Conservation (phyloP, 2,113 vertebrate species). For the Tetraodon nigroviridis region DNA sequence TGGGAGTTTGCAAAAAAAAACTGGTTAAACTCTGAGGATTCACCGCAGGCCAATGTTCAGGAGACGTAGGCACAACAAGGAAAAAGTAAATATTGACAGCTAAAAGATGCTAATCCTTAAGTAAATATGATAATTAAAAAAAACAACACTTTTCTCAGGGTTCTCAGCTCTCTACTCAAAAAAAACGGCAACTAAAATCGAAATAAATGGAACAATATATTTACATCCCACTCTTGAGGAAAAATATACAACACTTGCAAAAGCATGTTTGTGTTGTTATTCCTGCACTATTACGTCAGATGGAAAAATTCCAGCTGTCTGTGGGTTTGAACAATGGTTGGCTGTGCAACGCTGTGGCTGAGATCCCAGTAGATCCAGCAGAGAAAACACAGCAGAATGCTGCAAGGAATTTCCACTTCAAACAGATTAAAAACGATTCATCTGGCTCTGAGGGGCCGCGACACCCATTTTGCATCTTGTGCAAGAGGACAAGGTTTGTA, state of each 20-base stretch:
- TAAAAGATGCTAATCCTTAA: not conserved
- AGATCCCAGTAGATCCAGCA: not conserved
- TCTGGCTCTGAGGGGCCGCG: not conserved
- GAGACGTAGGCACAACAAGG: not conserved
- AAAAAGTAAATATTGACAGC: not conserved
- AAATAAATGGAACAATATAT: not conserved
- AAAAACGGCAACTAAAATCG: too few species aligned
- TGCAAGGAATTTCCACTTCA: not conserved
- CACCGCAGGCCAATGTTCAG: not conserved
- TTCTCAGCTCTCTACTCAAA: too few species aligned
- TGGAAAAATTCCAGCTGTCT: conserved; percentile 48
- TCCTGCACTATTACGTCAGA: conserved; percentile 47
- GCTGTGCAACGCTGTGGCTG: conserved; percentile 20
- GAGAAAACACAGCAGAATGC: not conserved
- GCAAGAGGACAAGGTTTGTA: too few species aligned
- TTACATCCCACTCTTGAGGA: not conserved
- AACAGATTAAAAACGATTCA: not conserved
- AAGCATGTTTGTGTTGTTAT: not conserved
- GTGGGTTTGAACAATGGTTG: conserved; percentile 49
- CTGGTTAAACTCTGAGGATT: not conserved
- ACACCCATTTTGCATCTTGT: too few species aligned
- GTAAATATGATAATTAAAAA: not conserved
- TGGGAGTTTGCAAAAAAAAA: not conserved
- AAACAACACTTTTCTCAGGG: not conserved
- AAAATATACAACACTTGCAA: not conserved